Base-by-base conservation (phyloP, 2,797 vertebrate genomes). In the Sylvilagus floridanus region DNA sequence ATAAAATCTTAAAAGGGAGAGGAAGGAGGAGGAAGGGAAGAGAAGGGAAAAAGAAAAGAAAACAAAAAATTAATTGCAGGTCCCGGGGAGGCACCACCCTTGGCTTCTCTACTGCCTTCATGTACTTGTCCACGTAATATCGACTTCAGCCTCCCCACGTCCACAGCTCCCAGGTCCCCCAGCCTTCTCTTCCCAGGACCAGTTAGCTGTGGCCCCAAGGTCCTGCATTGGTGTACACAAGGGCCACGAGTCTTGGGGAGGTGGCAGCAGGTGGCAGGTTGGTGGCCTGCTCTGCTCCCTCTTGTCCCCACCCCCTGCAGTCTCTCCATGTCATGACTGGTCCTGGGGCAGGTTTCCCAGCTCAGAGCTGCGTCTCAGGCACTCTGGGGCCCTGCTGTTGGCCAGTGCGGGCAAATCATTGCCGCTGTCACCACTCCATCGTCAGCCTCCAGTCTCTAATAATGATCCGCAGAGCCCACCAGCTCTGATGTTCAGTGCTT, bases 21-120 rank as follows among this genome's bases (percentile, higher is more conserved):
- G 17, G 17, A 14, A 57, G 54, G 17, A 57, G 54, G 19, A 16
- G 17, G 54, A 42, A 42, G 5, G 17, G 54, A 57, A 19, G 17
- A 57, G 54, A 57, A 16, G 54, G 54, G 54, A 7, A 42, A 57
- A 57, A 57, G 54, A 57, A 57, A 19, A 57, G 54, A 57, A 19
- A 19, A 57, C 5, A 57, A 19, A 57, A 57, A 22, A 62, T 42
- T 42, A 42, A 42, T 42, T 5, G 60, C 3, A 17, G 28, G 68
- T 22, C 37, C 1, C n/a, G 77, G 4, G 0, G 62, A 11, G 12
- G 42, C 7, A 17, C 13, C 2, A 0, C 16, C 4, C 1, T 10
- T 5, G 1, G 22, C 2, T 16, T 65, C 30, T 32, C 63, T 50
- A 8, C 13, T 57, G 63, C 69, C 24, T 9, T 19, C 47, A 7